These are phyloP conservation scores for Otolemur garnettii DNA, from an alignment of 2,113 vertebrate genomes.

Conservation along the genomic window DNA sequence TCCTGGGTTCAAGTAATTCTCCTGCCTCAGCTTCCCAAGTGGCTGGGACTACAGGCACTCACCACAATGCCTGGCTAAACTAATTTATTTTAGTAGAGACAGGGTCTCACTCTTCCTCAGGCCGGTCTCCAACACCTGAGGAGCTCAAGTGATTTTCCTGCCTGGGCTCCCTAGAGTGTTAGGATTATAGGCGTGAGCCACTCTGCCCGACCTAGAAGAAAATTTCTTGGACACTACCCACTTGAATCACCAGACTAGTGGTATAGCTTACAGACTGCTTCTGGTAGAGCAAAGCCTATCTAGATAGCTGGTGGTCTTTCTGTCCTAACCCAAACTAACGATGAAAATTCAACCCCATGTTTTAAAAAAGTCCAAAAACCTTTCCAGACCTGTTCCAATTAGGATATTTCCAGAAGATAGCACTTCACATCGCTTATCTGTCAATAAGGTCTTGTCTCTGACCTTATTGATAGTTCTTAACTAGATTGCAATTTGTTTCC, in stretches of 20 bases:
- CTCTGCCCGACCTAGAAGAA: background rate
- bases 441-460: background rate
- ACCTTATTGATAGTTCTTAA: conserved; percentile 31
- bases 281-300: background rate
- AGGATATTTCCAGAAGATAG: background rate
- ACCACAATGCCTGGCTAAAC: no score
- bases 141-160: no score
- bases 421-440: background rate
- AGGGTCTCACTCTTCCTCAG: no score
- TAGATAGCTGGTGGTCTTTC: background rate
- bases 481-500: conserved; percentile 7
- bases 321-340: background rate
- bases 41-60: no score
- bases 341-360: conserved; percentile 13
- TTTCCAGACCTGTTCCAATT: conserved; percentile 14
- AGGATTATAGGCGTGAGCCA: no score
- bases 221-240: background rate
- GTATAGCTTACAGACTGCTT: background rate
- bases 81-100: no score
- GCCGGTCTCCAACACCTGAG: no score
- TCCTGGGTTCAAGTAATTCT: no score
- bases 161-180: no score
- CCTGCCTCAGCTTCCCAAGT: no score
- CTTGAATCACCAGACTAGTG: background rate
- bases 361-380: background rate